Base-by-base conservation (phyloP, 2,888 invertebrate species). In the Cordylochernes scorpioides region DNA sequence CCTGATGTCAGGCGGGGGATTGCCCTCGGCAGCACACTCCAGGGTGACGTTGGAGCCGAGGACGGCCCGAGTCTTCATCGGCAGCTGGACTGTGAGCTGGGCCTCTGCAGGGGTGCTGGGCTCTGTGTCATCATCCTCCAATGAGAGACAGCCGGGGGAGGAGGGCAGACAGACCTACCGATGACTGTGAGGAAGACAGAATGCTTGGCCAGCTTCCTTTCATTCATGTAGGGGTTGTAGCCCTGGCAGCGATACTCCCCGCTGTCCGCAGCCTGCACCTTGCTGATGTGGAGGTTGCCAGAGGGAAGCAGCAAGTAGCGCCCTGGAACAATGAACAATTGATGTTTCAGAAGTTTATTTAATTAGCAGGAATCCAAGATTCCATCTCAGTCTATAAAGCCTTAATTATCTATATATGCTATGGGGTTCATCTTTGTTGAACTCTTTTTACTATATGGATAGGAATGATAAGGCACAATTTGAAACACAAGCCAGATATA, bases 1-100 rank as follows among this genome's bases (percentile, higher is more conserved):
- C 39, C 68, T 66, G 18, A 78, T 61, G 3, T 58, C 57, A 0
- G 84, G 82, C 22, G 62, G 55, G 0, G 82, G 82, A 27, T 65
- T 63, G 0, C 80, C 82, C 6, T 58, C 59, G 22, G 64, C 62
- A 47, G 7, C 58, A 57, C 53, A 68, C 52, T 57, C 54, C 29
- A 66, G 43, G 27, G 52, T 48, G 3, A 62, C 48, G 3, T 54
- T 46, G n/a, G n/a, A n/a, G n/a, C n/a, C n/a, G n/a, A n/a, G n/a
- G n/a, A n/a, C n/a, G n/a, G n/a, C n/a, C n/a, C n/a, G n/a, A n/a
- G n/a, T n/a, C n/a, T n/a, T n/a, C n/a, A n/a, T n/a, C n/a, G n/a
- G n/a, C n/a, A n/a, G n/a, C n/a, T n/a, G n/a, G n/a, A n/a, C n/a
- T n/a, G n/a, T n/a, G n/a, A n/a, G n/a, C n/a, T n/a, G n/a, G n/a